Conservation (phyloP, 1,140 invertebrate species). For the Diabrotica virgifera region DNA sequence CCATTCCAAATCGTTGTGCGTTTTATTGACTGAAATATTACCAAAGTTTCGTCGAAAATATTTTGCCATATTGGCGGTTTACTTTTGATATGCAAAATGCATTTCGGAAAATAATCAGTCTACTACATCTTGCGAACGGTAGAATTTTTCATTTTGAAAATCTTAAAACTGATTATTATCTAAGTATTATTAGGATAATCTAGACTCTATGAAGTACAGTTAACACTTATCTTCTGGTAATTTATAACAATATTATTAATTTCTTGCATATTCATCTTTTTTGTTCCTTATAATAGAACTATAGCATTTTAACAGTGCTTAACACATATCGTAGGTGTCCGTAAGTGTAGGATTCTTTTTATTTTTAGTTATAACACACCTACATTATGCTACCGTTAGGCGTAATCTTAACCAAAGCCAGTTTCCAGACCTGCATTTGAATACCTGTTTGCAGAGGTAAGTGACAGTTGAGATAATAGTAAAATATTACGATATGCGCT, state of each 20-base stretch:
- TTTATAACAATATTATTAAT: slow-evolving; percentile 45
- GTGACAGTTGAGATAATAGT: too few relatives aligned
- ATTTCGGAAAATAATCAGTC: slow-evolving; percentile 14
- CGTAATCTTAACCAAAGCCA: not conserved
- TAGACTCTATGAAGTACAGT: slow-evolving; percentile 49
- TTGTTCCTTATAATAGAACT: slow-evolving; percentile 36
- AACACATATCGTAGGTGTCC: slow-evolving; percentile 29
- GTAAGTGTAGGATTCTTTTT: not conserved
- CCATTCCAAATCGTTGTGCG: not conserved
- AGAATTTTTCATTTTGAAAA: slow-evolving; percentile 12
- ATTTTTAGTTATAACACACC: not conserved
- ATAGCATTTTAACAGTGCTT: slow-evolving; percentile 42
- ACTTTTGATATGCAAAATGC: slow-evolving; percentile 24
- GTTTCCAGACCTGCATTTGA: not conserved
- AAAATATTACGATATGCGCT: too few relatives aligned
- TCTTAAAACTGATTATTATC: slow-evolving; percentile 19
- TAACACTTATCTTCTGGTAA: slow-evolving; percentile 47
- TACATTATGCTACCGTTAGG: not conserved
- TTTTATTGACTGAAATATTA: slow-evolving; percentile 1
- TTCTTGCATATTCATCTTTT: slow-evolving; percentile 26
- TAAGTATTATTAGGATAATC: slow-evolving; percentile 27
- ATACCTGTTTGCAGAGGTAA: too few relatives aligned
- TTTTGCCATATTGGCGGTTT: not conserved
- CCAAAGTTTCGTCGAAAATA: not conserved
- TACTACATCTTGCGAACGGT: not conserved